Evolutionary conservation across 2,888 invertebrate species (phyloP), one percentile per base, ranked within the genome.

Genomic region (Trileptium ribeirensis): DNA sequence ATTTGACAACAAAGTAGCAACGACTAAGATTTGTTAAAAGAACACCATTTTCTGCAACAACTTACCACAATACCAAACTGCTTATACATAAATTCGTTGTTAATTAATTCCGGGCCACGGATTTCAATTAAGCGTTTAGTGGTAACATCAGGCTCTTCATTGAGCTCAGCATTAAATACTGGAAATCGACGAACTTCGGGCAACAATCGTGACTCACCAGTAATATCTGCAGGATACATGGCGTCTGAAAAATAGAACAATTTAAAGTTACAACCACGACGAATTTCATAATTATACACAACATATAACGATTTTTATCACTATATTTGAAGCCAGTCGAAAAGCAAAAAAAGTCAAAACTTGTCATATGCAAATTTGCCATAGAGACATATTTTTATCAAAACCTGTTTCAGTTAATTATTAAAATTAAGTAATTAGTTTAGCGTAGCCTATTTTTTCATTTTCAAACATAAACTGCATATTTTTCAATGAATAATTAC

Each of bases 31-130:
- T 51, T 51, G 24, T 51, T 51, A 8, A 51, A 51, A 51, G 24
- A 24, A 51, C 51, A 51, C 8, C 8, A 51, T 15, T 24, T 15
- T 15, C 24, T 8, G 24, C 51, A 51, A 51, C 24, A 24, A 51
- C 92, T 90, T 90, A 95, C 95, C 89, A 96, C 91, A 84, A 99
- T 93, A 70, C 96, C 99, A 91, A 92, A 99, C 87, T 99, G 97
- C 87, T 94, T 93, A 86, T 97, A 93, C 82, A 95, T 91, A 19
- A 99, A 90, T 79, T 92, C 92, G 85, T 94, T 97, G 87, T 98
- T 96, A 36, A 95, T 88, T 1, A 88, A 84, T 89, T 98, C 98
- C 0, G 96, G 96, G 0, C 97, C 97, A 88, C 96, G 84, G 40
- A 79, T 70, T 15, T 83, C 83, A 24, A 81, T 84, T 67, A 81